A percentile compares a stretch with the other conserved stretches of the same genome.
Conservation (phyloP, 1,140 invertebrate species). For the Aphaenogaster ashmeadi region DNA sequence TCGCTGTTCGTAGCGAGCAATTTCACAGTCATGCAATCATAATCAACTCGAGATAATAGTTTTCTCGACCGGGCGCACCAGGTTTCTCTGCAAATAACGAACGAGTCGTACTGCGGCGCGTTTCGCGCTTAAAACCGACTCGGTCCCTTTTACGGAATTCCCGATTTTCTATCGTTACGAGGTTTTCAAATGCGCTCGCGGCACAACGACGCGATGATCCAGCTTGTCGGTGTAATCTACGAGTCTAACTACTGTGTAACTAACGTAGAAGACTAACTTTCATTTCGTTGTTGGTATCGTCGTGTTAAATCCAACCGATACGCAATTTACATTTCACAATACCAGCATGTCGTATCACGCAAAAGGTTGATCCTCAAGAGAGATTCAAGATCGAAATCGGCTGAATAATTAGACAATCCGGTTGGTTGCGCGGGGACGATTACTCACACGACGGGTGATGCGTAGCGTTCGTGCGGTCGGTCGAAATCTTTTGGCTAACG, state of each 20-base stretch:
- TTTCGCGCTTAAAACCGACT: conserved; percentile 5
- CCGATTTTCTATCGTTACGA: background rate
- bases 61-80: conserved; percentile 70
- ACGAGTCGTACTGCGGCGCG: background rate
- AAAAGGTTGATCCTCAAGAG: conserved; percentile 41
- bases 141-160: background rate
- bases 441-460: conserved; percentile 82
- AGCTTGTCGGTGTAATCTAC: conserved; percentile 2
- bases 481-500: conserved; percentile 70
- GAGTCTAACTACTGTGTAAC: background rate
- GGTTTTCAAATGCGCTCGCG: background rate
- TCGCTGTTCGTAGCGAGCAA: conserved; percentile 73
- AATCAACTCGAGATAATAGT: conserved; percentile 83
- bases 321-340: conserved; percentile 25
- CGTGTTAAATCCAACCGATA: background rate
- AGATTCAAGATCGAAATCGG: conserved; percentile 76
- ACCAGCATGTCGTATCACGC: background rate
- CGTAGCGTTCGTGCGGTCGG: conserved; percentile 50
- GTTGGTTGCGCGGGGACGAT: conserved; percentile 80
- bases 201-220: background rate
- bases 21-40: conserved; percentile 86
- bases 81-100: conserved; percentile 1
- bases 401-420: conserved; percentile 83
- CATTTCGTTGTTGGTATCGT: background rate
- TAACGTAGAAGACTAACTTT: background rate